Conservation (phyloP, 2,113 vertebrate species). For the Tetraodon nigroviridis region DNA sequence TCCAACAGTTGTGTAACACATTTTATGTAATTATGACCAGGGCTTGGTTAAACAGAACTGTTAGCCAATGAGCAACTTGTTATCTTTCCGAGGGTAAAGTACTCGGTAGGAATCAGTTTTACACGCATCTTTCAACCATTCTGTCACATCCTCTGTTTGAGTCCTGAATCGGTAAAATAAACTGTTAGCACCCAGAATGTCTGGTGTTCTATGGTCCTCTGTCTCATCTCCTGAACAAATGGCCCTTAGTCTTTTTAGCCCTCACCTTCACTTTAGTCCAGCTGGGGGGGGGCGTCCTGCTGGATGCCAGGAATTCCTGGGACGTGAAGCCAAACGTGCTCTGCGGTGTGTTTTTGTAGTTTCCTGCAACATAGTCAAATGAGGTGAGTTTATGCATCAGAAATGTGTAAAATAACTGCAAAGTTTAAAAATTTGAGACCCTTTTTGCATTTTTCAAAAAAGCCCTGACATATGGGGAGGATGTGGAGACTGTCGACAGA, state of each 20-base stretch:
- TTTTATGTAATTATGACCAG: not conserved
- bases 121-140: constrained; percentile 28
- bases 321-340: not conserved
- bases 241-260: constrained; percentile 5
- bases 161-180: not conserved
- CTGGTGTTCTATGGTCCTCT: constrained; percentile 20
- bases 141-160: not conserved
- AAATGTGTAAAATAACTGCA: too few species aligned
- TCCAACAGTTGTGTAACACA: not conserved
- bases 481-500: constrained; percentile 13
- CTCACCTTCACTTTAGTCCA: constrained; percentile 21
- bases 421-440: too few species aligned
- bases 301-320: constrained; percentile 59
- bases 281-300: constrained; percentile 16
- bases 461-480: too few species aligned
- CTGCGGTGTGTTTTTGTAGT: too few species aligned
- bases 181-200: constrained; percentile 1
- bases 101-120: constrained; percentile 15
- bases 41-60: too few species aligned
- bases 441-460: too few species aligned
- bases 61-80: too few species aligned
- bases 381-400: too few species aligned
- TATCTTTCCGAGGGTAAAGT: constrained; percentile 32
- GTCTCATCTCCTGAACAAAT: constrained; percentile 20
- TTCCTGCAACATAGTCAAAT: too few species aligned